Conservation (phyloP, 2,888 invertebrate species). For the Hofmannophila pseudospretella region DNA sequence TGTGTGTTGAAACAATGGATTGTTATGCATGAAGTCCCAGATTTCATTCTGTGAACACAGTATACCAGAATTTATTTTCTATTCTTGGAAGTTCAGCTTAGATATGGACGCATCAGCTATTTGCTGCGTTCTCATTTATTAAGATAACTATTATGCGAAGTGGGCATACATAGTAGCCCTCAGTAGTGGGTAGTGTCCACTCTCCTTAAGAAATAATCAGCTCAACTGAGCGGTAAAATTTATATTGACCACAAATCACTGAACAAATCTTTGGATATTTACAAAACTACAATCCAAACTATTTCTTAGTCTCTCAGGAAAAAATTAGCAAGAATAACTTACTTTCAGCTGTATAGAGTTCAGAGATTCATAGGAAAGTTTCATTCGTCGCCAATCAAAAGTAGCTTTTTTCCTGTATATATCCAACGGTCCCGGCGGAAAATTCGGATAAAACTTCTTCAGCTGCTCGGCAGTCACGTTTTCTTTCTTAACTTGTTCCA, state of each 20-base stretch:
- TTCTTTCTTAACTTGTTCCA: slow-evolving; percentile 21
- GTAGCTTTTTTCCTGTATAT: slow-evolving; percentile 79
- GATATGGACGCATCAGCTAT: too few relatives aligned
- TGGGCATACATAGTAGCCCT: too few relatives aligned
- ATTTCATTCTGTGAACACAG: slow-evolving; percentile 59
- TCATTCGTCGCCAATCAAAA: slow-evolving; percentile 83
- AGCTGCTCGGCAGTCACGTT: slow-evolving; percentile 44
- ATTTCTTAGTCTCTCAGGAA: too few relatives aligned
- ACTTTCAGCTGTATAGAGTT: slow-evolving; percentile 58
- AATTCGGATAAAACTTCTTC: slow-evolving; percentile 71
- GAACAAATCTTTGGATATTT: too few relatives aligned
- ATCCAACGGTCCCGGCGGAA: slow-evolving; percentile 81
- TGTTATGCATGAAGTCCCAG: slow-evolving; percentile 84
- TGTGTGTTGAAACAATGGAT: slow-evolving; percentile 86
- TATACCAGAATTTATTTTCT: not conserved
- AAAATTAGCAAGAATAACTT: slow-evolving; percentile 20
- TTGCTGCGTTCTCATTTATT: too few relatives aligned
- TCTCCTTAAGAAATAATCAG: too few relatives aligned
- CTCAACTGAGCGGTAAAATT: too few relatives aligned
- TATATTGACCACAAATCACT: too few relatives aligned
- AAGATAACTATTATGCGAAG: too few relatives aligned
- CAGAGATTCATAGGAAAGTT: slow-evolving; percentile 53
- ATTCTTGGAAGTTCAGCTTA: too few relatives aligned
- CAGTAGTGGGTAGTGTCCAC: too few relatives aligned
- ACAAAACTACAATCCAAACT: too few relatives aligned